phyloP scores from a whole-genome alignment of 2,888 invertebrate species.

The Leptinotarsa peninsularis region DNA sequence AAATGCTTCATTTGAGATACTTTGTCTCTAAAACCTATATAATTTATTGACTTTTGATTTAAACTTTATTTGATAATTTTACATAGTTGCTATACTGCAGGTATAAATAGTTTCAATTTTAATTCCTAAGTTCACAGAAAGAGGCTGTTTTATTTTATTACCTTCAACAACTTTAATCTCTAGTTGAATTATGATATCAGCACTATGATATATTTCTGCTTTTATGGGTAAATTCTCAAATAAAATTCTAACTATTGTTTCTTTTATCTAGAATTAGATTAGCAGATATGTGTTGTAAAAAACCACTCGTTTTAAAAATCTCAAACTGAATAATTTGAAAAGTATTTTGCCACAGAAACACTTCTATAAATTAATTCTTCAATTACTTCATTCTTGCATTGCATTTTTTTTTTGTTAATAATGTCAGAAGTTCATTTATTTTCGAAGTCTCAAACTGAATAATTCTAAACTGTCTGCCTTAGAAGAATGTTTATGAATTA shows the following conservation, averaged over 20 bases:
- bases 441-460: too few relatives aligned
- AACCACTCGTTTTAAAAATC: not conserved
- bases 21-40: not conserved
- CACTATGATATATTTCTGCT: not conserved
- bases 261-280: slow-evolving; percentile 17
- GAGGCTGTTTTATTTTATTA: not conserved
- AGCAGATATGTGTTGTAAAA: not conserved
- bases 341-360: not conserved
- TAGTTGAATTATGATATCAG: slow-evolving; percentile 9
- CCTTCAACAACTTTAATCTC: slow-evolving; percentile 10
- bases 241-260: slow-evolving; percentile 12
- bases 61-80: not conserved
- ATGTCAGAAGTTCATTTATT: too few relatives aligned
- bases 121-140: not conserved
- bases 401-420: too few relatives aligned
- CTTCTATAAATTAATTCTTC: too few relatives aligned
- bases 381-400: too few relatives aligned
- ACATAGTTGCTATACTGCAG: slow-evolving; percentile 9
- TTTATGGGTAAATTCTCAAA: not conserved
- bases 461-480: too few relatives aligned
- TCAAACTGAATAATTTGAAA: not conserved
- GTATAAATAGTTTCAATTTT: slow-evolving; percentile 4
- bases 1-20: not conserved
- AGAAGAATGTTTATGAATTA: too few relatives aligned
- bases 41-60: slow-evolving; percentile 1